These are phyloP conservation scores for Limosa lapponica DNA, from an alignment of 2,797 vertebrate species.

Conservation along the genomic window DNA sequence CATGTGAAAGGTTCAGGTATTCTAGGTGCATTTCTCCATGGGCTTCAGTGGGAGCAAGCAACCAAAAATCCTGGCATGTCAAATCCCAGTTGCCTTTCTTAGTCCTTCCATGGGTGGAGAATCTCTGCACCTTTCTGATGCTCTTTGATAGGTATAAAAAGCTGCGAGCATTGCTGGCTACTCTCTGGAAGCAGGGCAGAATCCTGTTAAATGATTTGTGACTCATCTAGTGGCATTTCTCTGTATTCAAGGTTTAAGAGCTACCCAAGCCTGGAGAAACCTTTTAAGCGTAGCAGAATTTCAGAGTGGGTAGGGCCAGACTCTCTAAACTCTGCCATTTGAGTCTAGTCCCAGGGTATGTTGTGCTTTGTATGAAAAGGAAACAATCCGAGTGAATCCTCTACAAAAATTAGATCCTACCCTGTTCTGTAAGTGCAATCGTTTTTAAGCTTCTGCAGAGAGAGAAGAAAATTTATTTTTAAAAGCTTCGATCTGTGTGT, in stretches of 20 bases:
- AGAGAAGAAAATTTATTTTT: not conserved
- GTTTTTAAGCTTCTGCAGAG: not conserved
- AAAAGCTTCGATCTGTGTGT: not conserved
- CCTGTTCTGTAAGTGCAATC: not conserved
- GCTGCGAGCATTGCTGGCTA: not conserved
- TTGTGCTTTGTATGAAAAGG: not conserved
- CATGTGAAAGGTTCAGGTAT: not conserved
- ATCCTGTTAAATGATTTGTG: slow-evolving; percentile 15
- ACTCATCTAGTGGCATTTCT: not conserved
- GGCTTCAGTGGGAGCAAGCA: not conserved
- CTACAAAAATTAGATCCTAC: not conserved
- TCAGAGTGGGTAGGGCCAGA: not conserved
- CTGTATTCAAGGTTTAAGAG: not conserved
- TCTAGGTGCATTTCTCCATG: not conserved
- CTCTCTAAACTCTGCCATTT: not conserved
- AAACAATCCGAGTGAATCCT: not conserved
- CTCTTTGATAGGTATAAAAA: not conserved
- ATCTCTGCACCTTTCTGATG: not conserved
- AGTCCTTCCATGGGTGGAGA: not conserved
- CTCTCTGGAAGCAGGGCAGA: not conserved
- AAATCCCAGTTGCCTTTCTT: not conserved
- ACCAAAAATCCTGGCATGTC: not conserved
- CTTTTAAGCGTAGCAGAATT: not conserved
- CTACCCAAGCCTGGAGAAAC: not conserved
- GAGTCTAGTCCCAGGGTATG: not conserved